Evolutionary conservation across 2,888 invertebrate genomes (phyloP), one percentile per base, ranked within the genome.

Genomic region (Lepetodrilus schrolli): DNA sequence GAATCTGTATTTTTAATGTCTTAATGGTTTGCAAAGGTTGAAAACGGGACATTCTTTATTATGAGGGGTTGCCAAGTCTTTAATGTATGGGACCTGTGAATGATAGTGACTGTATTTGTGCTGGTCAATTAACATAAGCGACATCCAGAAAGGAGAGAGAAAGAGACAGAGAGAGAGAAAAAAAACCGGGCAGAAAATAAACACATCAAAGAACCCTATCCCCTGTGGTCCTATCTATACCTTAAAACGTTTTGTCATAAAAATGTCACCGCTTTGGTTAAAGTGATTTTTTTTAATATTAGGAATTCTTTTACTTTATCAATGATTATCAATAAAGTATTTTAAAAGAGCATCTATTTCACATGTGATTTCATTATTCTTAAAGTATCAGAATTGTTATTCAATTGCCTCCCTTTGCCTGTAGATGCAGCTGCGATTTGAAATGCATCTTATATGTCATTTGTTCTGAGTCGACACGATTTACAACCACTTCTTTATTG

Each of bases 51-150:
- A 30, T 58, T 34, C 26, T 30, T n/a, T 34, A 17, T 58, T 58
- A 34, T 58, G 17, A 23, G n/a, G 13, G 30, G 30, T 30, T 58
- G 58, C 58, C 58, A 34, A 26, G 13, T 58, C 21, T 23, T 58
- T 17, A 58, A 58, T 58, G 34, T 17, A 30, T 23, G 23, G 26
- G 13, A 23, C 17, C 30, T n/a, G 17, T 58, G 58, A 30, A 26
- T 23, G 30, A 58, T 58, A 30, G 30, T 17, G 30, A 58, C 17
- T 5, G 30, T 58, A 30, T 58, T 58, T 23, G 30, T 30, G 34
- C 58, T 58, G 17, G 58, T 58, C 58, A 58, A 58, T 30, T 58
- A 58, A 17, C 58, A 30, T 30, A 58, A 58, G n/a, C 17, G 30
- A 23, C 30, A n/a, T 58, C 17, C 30, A 23, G n/a, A n/a, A n/a